Evolutionary conservation across 64 coral and sea anemone genomes (phyloP).

Genomic region (Dendronephthya gigantea): DNA sequence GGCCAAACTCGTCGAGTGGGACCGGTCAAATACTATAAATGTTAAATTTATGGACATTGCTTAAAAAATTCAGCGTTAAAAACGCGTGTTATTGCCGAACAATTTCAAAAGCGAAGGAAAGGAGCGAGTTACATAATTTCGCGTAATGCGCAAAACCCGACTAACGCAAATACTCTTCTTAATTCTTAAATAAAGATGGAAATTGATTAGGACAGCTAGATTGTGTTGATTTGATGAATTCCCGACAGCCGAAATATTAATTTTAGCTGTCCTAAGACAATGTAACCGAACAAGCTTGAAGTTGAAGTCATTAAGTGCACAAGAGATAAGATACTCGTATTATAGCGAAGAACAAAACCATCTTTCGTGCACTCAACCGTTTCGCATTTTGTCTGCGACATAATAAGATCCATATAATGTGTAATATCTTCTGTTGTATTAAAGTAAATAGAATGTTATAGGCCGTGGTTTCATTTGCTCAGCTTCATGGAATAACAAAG

Average conservation of each 20-base stretch:
- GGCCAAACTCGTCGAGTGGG: not conserved
- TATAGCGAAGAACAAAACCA: not conserved
- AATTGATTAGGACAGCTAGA: not conserved
- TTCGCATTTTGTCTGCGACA: not conserved
- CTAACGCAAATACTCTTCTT: not conserved
- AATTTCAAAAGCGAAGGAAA: not conserved
- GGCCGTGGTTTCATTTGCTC: conserved; percentile 20
- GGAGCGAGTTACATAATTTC: not conserved
- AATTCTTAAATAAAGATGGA: not conserved
- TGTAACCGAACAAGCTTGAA: not conserved
- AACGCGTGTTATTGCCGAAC: no score
- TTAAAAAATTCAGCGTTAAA: no score
- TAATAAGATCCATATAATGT: not conserved
- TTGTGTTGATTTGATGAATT: not conserved
- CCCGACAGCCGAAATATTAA: not conserved
- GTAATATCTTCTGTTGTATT: not conserved
- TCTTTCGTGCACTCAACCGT: not conserved
- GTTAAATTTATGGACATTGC: no score
- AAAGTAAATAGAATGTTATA: conserved; percentile 8
- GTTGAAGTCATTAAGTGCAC: not conserved
- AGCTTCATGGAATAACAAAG: not conserved
- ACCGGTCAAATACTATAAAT: no score
- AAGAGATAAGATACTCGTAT: not conserved
- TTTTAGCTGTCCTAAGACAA: not conserved
- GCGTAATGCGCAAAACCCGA: not conserved